Percentiles rank a stretch among this genome's conserved stretches.
These are phyloP conservation scores for Drosophila kanekoi DNA, from an alignment of 2,888 invertebrate species.

Conservation along the genomic window DNA sequence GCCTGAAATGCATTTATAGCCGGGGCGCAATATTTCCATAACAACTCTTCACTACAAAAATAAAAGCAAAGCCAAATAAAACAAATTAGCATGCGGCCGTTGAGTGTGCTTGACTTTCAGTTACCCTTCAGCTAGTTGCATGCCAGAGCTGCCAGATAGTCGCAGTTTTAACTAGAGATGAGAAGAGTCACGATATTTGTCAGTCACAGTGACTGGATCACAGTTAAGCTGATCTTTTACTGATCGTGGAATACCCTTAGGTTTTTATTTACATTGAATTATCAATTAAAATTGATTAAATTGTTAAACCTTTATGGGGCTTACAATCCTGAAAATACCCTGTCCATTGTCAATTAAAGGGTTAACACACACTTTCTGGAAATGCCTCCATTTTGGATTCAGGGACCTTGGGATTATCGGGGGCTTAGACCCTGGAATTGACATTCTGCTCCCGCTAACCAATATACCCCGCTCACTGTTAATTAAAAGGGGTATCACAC, in stretches of 20 bases:
- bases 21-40: neutral
- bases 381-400: no score
- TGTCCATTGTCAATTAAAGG: no score
- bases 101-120: slow-evolving; percentile 6
- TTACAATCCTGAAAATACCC: no score
- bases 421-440: no score
- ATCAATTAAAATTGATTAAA: no score
- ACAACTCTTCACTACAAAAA: slow-evolving; percentile 4
- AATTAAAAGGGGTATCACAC: neutral
- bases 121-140: neutral
- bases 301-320: no score
- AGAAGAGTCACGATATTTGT: neutral
- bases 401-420: no score
- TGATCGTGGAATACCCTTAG: neutral
- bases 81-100: slow-evolving; percentile 21
- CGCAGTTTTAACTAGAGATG: neutral
- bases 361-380: no score
- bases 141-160: neutral
- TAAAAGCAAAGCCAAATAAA: slow-evolving; percentile 13
- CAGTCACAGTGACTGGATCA: neutral
- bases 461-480: neutral
- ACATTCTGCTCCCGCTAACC: no score
- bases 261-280: no score
- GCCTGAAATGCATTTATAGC: slow-evolving; percentile 26
- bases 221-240: neutral